These are phyloP conservation scores for Shargacucullia verbasci DNA, from an alignment of 2,888 invertebrate species.

Conservation along the genomic window DNA sequence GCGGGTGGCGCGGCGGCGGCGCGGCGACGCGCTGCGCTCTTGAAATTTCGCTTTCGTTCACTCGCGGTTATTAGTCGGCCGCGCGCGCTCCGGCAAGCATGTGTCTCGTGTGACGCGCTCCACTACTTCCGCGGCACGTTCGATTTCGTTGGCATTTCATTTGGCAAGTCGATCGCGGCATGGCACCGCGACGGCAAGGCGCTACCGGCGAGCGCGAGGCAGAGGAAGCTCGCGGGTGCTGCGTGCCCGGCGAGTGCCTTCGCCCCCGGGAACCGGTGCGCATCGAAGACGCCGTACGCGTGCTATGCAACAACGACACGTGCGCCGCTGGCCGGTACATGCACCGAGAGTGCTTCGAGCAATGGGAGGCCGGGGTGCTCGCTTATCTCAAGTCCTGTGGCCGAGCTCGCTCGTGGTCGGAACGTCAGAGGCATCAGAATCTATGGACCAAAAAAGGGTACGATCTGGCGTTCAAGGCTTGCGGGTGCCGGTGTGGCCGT, in stretches of 20 bases:
- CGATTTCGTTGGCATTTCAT: conserved; percentile 76
- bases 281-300: conserved; percentile 94
- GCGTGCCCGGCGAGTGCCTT: conserved; percentile 95
- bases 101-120: conserved; percentile 89
- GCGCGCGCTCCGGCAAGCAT: conserved; percentile 90
- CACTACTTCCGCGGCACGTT: conserved; percentile 75
- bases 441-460: conserved; percentile 99
- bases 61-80: conserved; percentile 89
- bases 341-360: conserved; percentile 98
- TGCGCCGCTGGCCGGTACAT: conserved; percentile 97
- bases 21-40: conserved; percentile 89
- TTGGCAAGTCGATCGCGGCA: conserved; percentile 71
- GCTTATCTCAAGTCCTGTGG: conserved; percentile 97
- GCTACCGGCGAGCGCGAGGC: conserved; percentile 84
- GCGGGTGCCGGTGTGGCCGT: conserved; percentile 97
- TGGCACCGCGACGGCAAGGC: conserved; percentile 88
- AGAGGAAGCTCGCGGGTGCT: conserved; percentile 91
- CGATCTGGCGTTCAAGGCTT: conserved; percentile 98
- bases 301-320: conserved; percentile 98
- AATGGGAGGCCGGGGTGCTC: conserved; percentile 97
- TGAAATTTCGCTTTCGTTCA: conserved; percentile 92
- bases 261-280: conserved; percentile 91
- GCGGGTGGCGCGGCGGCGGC: conserved; percentile 80
- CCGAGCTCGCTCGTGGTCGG: conserved; percentile 97
- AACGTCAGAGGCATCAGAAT: conserved; percentile 97